A percentile compares a stretch with the other conserved stretches of the same genome.
Evolutionary conservation across 2,797 vertebrate genomes (phyloP).

Genomic region (Macropus fuliginosus): DNA sequence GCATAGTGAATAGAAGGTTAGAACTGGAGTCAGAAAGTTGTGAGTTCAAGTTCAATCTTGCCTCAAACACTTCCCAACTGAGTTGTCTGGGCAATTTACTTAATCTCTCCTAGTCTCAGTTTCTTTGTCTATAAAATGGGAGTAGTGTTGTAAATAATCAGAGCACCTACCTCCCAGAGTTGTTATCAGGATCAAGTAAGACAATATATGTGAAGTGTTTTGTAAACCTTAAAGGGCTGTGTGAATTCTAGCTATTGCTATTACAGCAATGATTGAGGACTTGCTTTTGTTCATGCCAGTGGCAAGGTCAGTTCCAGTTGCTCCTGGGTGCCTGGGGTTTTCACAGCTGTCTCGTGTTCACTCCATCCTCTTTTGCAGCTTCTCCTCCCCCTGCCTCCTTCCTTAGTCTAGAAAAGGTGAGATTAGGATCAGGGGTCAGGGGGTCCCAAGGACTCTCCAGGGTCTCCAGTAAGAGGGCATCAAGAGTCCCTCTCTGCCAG

Average conservation of each 20-base stretch:
- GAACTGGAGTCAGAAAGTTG: not conserved
- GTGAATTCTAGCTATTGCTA: not conserved
- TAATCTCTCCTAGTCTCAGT: not conserved
- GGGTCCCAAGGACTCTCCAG: not conserved
- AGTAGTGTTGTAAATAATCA: not conserved
- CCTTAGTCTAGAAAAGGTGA: not conserved
- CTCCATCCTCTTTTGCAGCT: too few species aligned
- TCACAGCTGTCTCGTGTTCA: not conserved
- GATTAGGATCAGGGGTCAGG: not conserved
- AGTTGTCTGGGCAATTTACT: not conserved
- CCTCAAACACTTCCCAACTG: not conserved
- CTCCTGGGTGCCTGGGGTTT: not conserved
- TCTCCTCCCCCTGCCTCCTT: not conserved
- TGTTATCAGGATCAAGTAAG: not conserved
- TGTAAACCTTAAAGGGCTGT: not conserved
- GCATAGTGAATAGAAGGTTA: not conserved
- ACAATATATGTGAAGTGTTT: not conserved
- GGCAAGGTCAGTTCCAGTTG: not conserved
- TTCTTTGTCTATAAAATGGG: not conserved
- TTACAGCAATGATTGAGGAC: not conserved
- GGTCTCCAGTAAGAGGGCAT: not conserved
- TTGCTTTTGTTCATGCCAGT: not conserved
- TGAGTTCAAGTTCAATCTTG: not conserved
- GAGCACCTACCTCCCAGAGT: not conserved
- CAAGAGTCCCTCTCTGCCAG: not conserved